Base-by-base conservation (phyloP, 2,888 invertebrate species). In the Netelia fuscicornis region DNA sequence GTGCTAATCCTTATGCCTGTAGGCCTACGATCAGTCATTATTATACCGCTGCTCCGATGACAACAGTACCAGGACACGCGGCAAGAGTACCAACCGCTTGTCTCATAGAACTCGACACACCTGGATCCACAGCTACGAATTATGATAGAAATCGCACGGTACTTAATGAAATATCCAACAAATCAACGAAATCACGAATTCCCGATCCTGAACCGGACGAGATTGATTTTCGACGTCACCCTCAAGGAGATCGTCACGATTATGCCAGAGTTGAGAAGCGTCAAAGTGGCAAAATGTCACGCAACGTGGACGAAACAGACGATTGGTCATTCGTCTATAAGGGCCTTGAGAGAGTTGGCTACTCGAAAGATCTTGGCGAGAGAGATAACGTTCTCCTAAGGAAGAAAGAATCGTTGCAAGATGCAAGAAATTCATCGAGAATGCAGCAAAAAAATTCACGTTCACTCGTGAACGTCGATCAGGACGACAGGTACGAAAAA, bases 321-420 rank as follows among this genome's bases (percentile, higher is more conserved):
- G 97, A 97, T 87, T 98, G 97, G 97, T 97, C 97, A 91, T 97
- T 97, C 90, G 97, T 97, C 0, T 97, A 96, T 91, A 95, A 96
- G 88, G 96, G 97, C 91, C 94, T 97, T 52, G 97, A 97, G 81
- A 96, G 96, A 88, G 96, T 97, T 89, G 96, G 97, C 0, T 97
- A 97, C 88, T 94, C 95, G 1, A 95, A 94, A 42, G 97, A 97
- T 88, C 91, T 96, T 8, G 96, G 96, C 0, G 96, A 96, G 88
- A 93, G 96, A 67, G 96, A 96, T 79, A 96, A 97, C 88, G 94
- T 96, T 79, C 88, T 96, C 58, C 37, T 37, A 6, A 95, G 95
- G 8, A 91, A 90, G 67, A 88, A 87, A n/a, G 90, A 90, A 37
- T 68, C 85, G 17, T 85, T 89, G 56, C 71, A 62, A 1, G 79